These are phyloP conservation scores for Hexactinellida sp. DNA, from an alignment of 37 sponge, comb jelly and placozoan species.

Conservation along the genomic window DNA sequence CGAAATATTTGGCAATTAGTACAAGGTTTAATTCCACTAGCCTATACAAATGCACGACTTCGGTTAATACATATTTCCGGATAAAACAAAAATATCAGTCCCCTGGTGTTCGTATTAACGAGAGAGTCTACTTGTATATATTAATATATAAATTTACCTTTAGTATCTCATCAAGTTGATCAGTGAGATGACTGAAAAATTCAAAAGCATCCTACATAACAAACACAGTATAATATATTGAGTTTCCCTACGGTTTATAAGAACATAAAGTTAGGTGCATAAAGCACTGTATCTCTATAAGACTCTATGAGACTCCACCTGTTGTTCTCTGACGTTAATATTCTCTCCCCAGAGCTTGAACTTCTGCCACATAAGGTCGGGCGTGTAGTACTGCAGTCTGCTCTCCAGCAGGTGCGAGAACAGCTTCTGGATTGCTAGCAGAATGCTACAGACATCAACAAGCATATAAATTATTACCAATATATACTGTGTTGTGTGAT, in stretches of 20 bases:
- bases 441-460: constrained; percentile 24
- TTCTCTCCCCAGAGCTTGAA: constrained; percentile 79
- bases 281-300: too few species aligned
- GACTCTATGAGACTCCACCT: too few species aligned
- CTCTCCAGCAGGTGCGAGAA: constrained; percentile 70
- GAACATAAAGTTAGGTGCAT: too few species aligned
- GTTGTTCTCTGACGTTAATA: constrained; percentile 71
- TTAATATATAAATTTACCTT: constrained; percentile 42
- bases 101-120: too few species aligned
- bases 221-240: too few species aligned
- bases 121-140: neutral
- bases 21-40: too few species aligned
- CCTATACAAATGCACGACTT: too few species aligned
- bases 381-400: constrained; percentile 71
- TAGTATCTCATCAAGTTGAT: constrained; percentile 74
- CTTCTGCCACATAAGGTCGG: constrained; percentile 77
- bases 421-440: constrained; percentile 55
- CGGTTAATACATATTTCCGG: too few species aligned
- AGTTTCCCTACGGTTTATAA: too few species aligned
- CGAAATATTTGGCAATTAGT: neutral
- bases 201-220: constrained; percentile 71
- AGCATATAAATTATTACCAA: neutral
- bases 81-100: too few species aligned
- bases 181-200: constrained; percentile 78
- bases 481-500: neutral